A percentile compares a stretch with the other conserved stretches of the same genome.
These are phyloP conservation scores for Zaprionus ghesquierei DNA, from an alignment of 1,140 invertebrate species.

Conservation along the genomic window DNA sequence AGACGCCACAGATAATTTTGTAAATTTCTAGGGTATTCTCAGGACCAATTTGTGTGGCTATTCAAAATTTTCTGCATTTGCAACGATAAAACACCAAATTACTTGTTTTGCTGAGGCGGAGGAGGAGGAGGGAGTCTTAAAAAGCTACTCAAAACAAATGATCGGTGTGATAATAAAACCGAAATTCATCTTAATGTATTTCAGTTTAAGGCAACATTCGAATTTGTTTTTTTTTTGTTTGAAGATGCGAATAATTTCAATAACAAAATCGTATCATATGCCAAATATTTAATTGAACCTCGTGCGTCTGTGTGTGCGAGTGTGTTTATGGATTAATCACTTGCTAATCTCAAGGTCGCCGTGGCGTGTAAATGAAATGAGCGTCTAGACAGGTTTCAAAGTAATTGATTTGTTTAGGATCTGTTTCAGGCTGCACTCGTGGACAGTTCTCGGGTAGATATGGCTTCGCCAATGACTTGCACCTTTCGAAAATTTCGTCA, in stretches of 20 bases:
- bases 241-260: conserved; percentile 47
- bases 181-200: conserved; percentile 3
- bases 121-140: neutral
- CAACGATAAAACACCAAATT: neutral
- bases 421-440: conserved; percentile 15
- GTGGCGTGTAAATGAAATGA: conserved; percentile 34
- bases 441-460: neutral
- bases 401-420: conserved; percentile 29
- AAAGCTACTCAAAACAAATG: neutral
- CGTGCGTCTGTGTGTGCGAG: neutral
- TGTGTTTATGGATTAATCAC: conserved; percentile 54
- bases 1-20: neutral
- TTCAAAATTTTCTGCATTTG: neutral
- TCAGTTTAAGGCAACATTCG: no score
- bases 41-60: neutral
- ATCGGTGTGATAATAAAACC: neutral
- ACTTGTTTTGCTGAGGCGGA: no score
- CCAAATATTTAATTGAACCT: conserved; percentile 55
- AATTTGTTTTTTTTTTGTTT: conserved; percentile 41
- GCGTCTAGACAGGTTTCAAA: conserved; percentile 35
- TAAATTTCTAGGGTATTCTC: neutral
- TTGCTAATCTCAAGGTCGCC: conserved; percentile 63
- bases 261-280: conserved; percentile 50
- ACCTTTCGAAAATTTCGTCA: neutral
- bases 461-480: conserved; percentile 15